Evolutionary conservation across 2,888 invertebrate genomes (phyloP), one percentile per base, ranked within the genome.

Genomic region (Nomada ruficornis): DNA sequence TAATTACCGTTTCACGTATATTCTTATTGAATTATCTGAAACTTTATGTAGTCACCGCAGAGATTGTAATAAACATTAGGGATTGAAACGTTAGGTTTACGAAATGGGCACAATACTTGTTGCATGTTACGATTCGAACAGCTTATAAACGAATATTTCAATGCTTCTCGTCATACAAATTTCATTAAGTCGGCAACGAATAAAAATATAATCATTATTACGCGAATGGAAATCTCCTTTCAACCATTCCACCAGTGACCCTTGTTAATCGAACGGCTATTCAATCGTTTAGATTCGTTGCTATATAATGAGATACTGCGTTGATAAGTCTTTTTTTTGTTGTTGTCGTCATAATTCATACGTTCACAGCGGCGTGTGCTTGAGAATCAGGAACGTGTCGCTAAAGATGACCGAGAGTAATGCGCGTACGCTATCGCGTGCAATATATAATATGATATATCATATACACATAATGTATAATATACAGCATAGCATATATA

Each of bases 281-380:
- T 73, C 68, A 76, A 82, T 84, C 60, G 57, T 72, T 86, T 77
- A 69, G 59, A 65, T 84, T 79, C 80, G 77, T 87, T 87, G 72
- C 85, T 80, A 85, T 64, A 69, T 69, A 63, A 64, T 50, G 64
- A 74, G 23, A 77, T 77, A 69, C 74, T 71, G 57, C 71, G 65
- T 72, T 70, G 57, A 77, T 68, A 57, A 83, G 74, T 74, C 63
- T 77, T 82, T 72, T 44, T 42, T 1, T 63, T 26, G 26, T 26
- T 26, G 50, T 79, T 73, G 52, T 26, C 57, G 73, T 26, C 18
- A 57, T 63, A 70, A 76, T 62, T 55, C 50, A 54, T 68, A 73
- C 72, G 77, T 82, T 75, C 68, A 18, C 67, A 44, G 70, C 57
- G 44, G 26, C 55, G 59, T 60, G 18, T 60, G 55, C 52, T 50